Percentiles rank a stretch among this genome's conserved stretches.
Conservation (phyloP, 2,113 vertebrate genomes). For the Seriola aureovittata region DNA sequence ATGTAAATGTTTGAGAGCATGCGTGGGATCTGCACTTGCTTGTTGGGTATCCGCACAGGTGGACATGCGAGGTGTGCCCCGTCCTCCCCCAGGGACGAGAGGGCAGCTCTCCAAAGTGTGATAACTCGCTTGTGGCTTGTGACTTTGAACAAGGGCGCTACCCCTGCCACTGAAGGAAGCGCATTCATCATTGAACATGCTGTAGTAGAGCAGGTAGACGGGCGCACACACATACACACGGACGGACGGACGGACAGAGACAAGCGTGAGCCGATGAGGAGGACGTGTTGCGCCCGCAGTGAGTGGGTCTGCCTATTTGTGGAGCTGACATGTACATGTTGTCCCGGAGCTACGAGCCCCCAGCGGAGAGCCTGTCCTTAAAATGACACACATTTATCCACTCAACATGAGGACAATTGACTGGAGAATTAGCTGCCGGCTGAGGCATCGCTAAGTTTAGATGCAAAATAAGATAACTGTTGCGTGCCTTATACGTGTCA, state of each 20-base stretch:
- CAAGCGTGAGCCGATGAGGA: slow-evolving; percentile 9
- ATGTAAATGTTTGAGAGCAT: slow-evolving; percentile 2
- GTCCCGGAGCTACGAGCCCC: slow-evolving; percentile 54
- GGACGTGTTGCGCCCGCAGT: slow-evolving; percentile 42
- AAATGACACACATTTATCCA: slow-evolving; percentile 69
- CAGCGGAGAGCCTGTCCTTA: slow-evolving; percentile 66
- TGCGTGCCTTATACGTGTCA: neutral
- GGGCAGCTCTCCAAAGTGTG: slow-evolving; percentile 52
- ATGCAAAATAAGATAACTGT: slow-evolving; percentile 34
- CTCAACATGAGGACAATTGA: slow-evolving; percentile 37
- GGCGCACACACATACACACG: neutral
- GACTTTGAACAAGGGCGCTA: slow-evolving; percentile 64
- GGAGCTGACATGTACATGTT: slow-evolving; percentile 57
- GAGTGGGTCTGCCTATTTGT: slow-evolving; percentile 65
- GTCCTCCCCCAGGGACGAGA: slow-evolving; percentile 40
- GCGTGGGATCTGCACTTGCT: slow-evolving; percentile 3
- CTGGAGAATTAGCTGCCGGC: slow-evolving; percentile 54
- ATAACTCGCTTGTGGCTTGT: slow-evolving; percentile 57
- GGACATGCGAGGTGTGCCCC: slow-evolving; percentile 28
- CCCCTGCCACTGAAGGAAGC: slow-evolving; percentile 32
- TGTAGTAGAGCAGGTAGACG: slow-evolving; percentile 11
- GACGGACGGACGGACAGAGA: neutral
- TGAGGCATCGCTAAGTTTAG: slow-evolving; percentile 20
- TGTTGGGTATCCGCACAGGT: neutral
- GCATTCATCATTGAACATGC: slow-evolving; percentile 54